Evolutionary conservation across 1,140 invertebrate genomes (phyloP), one percentile per base, ranked within the genome.

Genomic region (Heliconius melpomene): DNA sequence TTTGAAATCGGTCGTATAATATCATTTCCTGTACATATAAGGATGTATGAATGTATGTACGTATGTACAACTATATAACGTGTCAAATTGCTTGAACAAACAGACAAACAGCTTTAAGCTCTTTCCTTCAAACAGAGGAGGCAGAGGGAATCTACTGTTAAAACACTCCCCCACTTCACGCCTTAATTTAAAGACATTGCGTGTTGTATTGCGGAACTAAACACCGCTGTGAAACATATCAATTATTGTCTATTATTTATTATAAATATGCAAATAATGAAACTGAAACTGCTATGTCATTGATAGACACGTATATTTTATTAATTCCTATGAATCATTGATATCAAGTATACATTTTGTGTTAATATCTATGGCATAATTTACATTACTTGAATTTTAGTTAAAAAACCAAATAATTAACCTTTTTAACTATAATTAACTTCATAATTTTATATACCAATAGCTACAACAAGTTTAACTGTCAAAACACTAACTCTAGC

Each of bases 1-100:
- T n/a, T 60, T 60, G 54, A 60, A 60, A 60, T 60, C 54, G n/a
- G 54, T 60, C 54, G 54, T 23, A 23, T 60, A 26, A 60, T 60
- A 60, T 26, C 20, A 3, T 60, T 60, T 60, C 54, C 54, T n/a
- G 54, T 26, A 23, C 54, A 60, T 60, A 60, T 60, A 26, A 23
- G 20, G n/a, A 23, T n/a, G 9, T 29, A 46, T 75, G 52, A n/a
- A 60, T 60, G n/a, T 29, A 46, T 75, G 52, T 66, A 38, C 3
- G 32, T 66, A 38, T 76, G n/a, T 66, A 66, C 1, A 66, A 26
- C 23, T 66, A 66, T 66, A 66, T 29, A 29, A 60, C 54, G 54
- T 60, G 54, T 60, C n/a, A 23, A 23, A 9, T 23, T 9, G 54
- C 54, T 57, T n/a, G 2, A 60, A 60, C 54, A 60, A 8, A 60